Percentiles rank a stretch among this genome's conserved stretches.
Conservation (phyloP, 2,888 invertebrate species). For the Cotesia congregata region DNA sequence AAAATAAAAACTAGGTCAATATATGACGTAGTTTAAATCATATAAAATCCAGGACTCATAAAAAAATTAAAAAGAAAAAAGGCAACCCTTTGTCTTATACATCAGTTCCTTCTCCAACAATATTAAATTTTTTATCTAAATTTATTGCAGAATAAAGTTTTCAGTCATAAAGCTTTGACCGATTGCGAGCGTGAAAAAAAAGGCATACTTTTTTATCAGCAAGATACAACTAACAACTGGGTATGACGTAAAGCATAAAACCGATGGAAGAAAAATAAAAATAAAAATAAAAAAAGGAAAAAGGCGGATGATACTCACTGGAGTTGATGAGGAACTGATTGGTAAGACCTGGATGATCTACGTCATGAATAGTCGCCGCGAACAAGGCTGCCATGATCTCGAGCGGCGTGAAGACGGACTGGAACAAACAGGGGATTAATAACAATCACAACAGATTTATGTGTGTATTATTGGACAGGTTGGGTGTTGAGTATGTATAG, state of each 20-base stretch:
- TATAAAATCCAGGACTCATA: not conserved
- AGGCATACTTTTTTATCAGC: too few relatives aligned
- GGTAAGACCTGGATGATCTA: constrained; percentile 99
- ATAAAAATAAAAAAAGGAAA: too few relatives aligned
- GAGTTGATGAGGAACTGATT: constrained; percentile 99
- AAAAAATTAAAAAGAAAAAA: not conserved
- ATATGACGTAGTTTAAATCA: not conserved
- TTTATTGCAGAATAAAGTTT: too few relatives aligned
- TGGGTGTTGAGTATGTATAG: not conserved
- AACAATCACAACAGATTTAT: not conserved
- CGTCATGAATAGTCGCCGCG: constrained; percentile 98
- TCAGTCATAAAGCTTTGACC: too few relatives aligned
- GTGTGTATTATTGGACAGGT: not conserved
- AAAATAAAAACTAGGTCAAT: not conserved
- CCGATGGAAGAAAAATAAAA: too few relatives aligned
- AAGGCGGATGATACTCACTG: constrained; percentile 72
- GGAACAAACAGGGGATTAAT: constrained; percentile 52
- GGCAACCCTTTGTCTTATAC: too few relatives aligned
- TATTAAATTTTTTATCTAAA: too few relatives aligned
- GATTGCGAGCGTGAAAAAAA: too few relatives aligned
- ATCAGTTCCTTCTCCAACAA: too few relatives aligned
- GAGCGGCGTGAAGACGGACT: constrained; percentile 96
- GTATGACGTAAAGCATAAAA: too few relatives aligned
- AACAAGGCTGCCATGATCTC: constrained; percentile 97
- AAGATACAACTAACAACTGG: too few relatives aligned